Evolutionary conservation across 2,797 vertebrate species (phyloP).

Genomic region (Lutjanus campechanus): DNA sequence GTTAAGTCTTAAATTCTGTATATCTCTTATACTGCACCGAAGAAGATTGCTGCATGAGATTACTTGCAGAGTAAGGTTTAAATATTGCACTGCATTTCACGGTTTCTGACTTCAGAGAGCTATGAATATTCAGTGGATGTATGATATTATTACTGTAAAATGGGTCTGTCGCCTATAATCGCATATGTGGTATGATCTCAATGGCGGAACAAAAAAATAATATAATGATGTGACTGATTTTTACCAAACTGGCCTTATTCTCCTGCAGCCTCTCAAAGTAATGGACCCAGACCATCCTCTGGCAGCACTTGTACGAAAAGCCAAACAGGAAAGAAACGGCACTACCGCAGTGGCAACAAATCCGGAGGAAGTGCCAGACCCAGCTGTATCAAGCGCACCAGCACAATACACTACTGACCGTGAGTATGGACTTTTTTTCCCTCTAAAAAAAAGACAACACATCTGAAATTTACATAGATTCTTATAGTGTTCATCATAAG

Average conservation of each 20-base stretch:
- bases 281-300: slow-evolving; percentile 98
- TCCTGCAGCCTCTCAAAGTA: slow-evolving; percentile 92
- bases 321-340: slow-evolving; percentile 89
- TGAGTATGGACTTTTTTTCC: slow-evolving; percentile 83
- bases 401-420: slow-evolving; percentile 92
- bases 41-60: background rate
- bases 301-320: slow-evolving; percentile 93
- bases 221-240: background rate
- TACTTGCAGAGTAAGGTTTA: slow-evolving; percentile 26
- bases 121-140: slow-evolving; percentile 17
- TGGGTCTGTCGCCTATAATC: background rate
- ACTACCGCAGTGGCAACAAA: slow-evolving; percentile 63
- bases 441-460: background rate
- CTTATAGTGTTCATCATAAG: background rate
- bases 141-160: slow-evolving; percentile 22
- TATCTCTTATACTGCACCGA: background rate
- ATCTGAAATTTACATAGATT: slow-evolving; percentile 4
- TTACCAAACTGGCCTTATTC: slow-evolving; percentile 24
- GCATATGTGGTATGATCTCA: background rate
- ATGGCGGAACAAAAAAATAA: background rate
- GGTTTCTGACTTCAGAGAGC: slow-evolving; percentile 48
- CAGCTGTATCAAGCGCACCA: slow-evolving; percentile 69
- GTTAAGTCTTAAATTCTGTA: slow-evolving; percentile 27
- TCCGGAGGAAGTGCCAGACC: slow-evolving; percentile 75
- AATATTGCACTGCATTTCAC: slow-evolving; percentile 48